Percentiles rank a stretch among this genome's conserved stretches.
Evolutionary conservation across 1,140 invertebrate species (phyloP).

Genomic region (Drosophila athabasca): DNA sequence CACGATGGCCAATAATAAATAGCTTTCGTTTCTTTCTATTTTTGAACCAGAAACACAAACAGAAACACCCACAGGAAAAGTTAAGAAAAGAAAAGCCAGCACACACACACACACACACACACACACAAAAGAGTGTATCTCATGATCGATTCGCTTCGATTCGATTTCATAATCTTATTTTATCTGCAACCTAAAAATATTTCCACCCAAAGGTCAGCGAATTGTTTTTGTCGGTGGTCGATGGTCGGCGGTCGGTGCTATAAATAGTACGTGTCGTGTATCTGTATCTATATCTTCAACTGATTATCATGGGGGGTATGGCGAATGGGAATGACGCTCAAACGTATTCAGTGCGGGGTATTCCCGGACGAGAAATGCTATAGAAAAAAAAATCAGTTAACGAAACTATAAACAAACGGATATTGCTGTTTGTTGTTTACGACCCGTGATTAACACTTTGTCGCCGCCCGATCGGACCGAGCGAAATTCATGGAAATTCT

Average conservation of each 20-base stretch:
- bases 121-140: conserved; percentile 2
- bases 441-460: conserved; percentile 62
- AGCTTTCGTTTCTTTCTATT: conserved; percentile 32
- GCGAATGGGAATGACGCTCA: conserved; percentile 30
- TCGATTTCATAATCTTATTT: conserved; percentile 54
- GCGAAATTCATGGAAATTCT: conserved; percentile 51
- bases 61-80: no score
- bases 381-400: conserved; percentile 56
- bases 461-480: conserved; percentile 26
- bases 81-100: conserved; percentile 2
- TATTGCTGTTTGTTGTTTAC: conserved; percentile 66
- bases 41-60: not conserved
- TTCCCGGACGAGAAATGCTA: conserved; percentile 27
- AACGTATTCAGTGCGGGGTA: conserved; percentile 15
- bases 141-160: conserved; percentile 58
- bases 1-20: conserved; percentile 31
- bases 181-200: conserved; percentile 39
- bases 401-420: conserved; percentile 57
- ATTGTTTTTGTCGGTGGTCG: conserved; percentile 38
- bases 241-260: conserved; percentile 1
- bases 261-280: conserved; percentile 42
- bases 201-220: conserved; percentile 53
- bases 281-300: conserved; percentile 12
- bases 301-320: conserved; percentile 26
- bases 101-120: no score